These are phyloP conservation scores for Rachycentron canadum DNA, from an alignment of 2,797 vertebrate genomes.

Conservation along the genomic window DNA sequence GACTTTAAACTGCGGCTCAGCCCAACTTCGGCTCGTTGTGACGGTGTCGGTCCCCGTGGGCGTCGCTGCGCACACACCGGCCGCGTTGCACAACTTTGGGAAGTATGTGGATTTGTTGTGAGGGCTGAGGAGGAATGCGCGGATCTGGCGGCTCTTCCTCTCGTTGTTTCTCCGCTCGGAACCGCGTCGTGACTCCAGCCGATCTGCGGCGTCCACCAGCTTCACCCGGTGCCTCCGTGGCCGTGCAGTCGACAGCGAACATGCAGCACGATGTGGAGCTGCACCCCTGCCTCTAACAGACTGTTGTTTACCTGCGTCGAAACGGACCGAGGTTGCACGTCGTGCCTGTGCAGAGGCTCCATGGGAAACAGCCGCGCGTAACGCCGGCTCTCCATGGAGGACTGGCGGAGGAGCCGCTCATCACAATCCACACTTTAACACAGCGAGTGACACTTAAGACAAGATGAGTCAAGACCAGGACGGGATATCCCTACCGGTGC, in stretches of 20 bases:
- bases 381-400: constrained; percentile 75
- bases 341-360: constrained; percentile 50
- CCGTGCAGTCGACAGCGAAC: constrained; percentile 35
- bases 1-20: constrained; percentile 12
- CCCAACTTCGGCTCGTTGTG: constrained; percentile 6
- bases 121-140: constrained; percentile 61
- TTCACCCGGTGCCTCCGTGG: not conserved
- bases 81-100: constrained; percentile 72
- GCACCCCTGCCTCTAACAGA: constrained; percentile 17
- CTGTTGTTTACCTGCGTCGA: constrained; percentile 55
- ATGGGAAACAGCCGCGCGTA: constrained; percentile 67
- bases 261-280: constrained; percentile 62
- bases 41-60: constrained; percentile 27
- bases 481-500: constrained; percentile 86
- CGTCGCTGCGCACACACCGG: constrained; percentile 39
- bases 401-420: constrained; percentile 51
- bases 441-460: constrained; percentile 51
- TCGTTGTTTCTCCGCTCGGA: constrained; percentile 14
- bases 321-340: constrained; percentile 40
- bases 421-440: constrained; percentile 39
- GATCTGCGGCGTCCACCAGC: not conserved
- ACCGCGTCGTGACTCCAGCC: constrained; percentile 64
- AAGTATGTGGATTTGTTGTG: constrained; percentile 61
- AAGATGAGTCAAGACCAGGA: constrained; percentile 84
- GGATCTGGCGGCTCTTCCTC: constrained; percentile 24